A percentile compares a stretch with the other conserved stretches of the same genome.
These are phyloP conservation scores for Ophion ventricosus DNA, from an alignment of 2,888 invertebrate species.

Conservation along the genomic window DNA sequence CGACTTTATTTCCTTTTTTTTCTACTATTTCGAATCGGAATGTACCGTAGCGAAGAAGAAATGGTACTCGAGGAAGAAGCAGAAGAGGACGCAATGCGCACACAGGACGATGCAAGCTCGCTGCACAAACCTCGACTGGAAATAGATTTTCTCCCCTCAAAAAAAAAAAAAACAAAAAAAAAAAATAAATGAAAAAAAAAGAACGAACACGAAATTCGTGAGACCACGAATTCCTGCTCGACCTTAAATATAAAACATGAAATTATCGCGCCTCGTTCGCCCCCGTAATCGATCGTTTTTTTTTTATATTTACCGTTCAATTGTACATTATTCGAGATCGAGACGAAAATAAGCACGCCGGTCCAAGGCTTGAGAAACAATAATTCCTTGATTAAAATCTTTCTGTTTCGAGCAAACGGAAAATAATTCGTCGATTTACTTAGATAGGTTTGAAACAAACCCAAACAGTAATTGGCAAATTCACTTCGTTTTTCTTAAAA, in stretches of 20 bases:
- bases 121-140: slow-evolving; percentile 55
- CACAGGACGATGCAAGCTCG: slow-evolving; percentile 47
- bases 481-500: too few relatives aligned
- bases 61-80: slow-evolving; percentile 20
- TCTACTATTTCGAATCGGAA: slow-evolving; percentile 24
- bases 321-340: too few relatives aligned
- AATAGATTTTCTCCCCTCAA: slow-evolving; percentile 62
- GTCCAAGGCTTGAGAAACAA: too few relatives aligned
- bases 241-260: slow-evolving; percentile 39
- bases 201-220: slow-evolving; percentile 42
- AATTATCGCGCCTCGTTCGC: background rate
- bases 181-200: slow-evolving; percentile 23
- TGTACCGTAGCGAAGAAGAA: slow-evolving; percentile 19
- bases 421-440: too few relatives aligned
- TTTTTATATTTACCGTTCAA: background rate
- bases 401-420: too few relatives aligned
- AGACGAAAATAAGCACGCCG: too few relatives aligned
- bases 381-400: too few relatives aligned
- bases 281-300: background rate
- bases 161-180: slow-evolving; percentile 30
- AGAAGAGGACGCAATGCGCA: slow-evolving; percentile 29
- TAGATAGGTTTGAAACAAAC: too few relatives aligned
- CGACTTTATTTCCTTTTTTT: background rate
- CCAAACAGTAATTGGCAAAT: too few relatives aligned
- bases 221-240: slow-evolving; percentile 54